Percentiles rank a stretch among this genome's conserved stretches.
Conservation (phyloP, 2,113 vertebrate genomes). For the Phyllostomus discolor region DNA sequence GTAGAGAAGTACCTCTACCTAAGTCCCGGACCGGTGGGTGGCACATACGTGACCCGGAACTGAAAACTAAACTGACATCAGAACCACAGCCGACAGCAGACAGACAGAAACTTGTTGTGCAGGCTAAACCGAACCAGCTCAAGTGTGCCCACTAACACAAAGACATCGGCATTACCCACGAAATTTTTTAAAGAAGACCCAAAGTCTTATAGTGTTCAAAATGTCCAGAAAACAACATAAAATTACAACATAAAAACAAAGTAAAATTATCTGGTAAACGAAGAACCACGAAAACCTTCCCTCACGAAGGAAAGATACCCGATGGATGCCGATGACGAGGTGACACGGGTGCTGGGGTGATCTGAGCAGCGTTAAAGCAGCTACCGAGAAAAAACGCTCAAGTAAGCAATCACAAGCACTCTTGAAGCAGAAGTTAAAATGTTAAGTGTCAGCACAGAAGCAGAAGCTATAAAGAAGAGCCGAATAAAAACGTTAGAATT, state of each 20-base stretch:
- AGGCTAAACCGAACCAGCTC: not conserved
- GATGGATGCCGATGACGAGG: not conserved
- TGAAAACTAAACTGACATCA: not conserved
- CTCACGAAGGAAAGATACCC: not conserved
- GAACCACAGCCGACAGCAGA: not conserved
- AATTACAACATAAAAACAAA: no score
- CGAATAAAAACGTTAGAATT: not conserved
- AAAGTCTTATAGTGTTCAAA: not conserved
- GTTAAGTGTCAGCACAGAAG: not conserved
- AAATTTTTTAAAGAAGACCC: not conserved
- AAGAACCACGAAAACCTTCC: not conserved
- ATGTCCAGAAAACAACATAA: not conserved
- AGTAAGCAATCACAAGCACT: not conserved
- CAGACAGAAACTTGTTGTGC: not conserved
- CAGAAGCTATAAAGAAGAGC: not conserved
- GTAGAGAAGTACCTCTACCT: not conserved
- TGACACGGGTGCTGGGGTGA: not conserved
- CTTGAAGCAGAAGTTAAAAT: not conserved
- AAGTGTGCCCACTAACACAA: not conserved
- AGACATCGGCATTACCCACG: not conserved
- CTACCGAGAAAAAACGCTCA: not conserved
- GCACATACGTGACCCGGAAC: not conserved
- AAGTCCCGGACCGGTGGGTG: not conserved
- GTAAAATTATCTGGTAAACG: not conserved
- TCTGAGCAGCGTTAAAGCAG: not conserved